phyloP scores from a whole-genome alignment of 2,797 vertebrate species.

The Telmatherina bonti region DNA sequence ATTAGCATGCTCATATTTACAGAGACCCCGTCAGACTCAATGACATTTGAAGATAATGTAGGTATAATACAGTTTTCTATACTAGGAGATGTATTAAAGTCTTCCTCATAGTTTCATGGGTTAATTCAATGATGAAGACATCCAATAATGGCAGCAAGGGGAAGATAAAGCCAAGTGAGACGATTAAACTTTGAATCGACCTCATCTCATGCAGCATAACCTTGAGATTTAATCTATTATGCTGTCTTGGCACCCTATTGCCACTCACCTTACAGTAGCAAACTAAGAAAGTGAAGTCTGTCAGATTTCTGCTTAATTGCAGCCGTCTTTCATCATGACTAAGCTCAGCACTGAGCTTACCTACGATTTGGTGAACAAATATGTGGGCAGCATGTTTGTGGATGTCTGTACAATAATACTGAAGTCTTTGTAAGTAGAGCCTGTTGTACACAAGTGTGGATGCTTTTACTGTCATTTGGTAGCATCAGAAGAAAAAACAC shows the following conservation, averaged over 20 bases:
- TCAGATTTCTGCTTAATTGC: conserved; percentile 62
- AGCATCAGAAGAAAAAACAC: too few species aligned
- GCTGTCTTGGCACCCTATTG: neutral
- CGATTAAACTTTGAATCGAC: conserved; percentile 57
- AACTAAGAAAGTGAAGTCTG: conserved; percentile 45
- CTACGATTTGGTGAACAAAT: too few species aligned
- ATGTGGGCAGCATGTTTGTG: too few species aligned
- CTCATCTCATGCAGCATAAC: conserved; percentile 56
- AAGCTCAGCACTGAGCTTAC: conserved; percentile 35
- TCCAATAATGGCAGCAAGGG: conserved; percentile 33
- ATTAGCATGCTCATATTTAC: conserved; percentile 2
- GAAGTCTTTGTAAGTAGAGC: too few species aligned
- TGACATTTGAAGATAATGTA: neutral
- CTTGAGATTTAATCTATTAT: conserved; percentile 50
- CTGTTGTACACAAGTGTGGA: too few species aligned
- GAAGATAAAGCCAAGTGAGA: conserved; percentile 37
- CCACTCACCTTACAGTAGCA: conserved; percentile 28
- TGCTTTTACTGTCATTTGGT: too few species aligned
- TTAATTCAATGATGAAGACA: conserved; percentile 36
- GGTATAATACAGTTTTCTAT: conserved; percentile 8
- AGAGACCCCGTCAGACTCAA: conserved; percentile 3
- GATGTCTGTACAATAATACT: too few species aligned
- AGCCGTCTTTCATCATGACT: conserved; percentile 43
- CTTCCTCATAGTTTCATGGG: conserved; percentile 16
- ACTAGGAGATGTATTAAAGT: conserved; percentile 4